Conservation (phyloP, 2,113 vertebrate species). For the Bos javanicus region DNA sequence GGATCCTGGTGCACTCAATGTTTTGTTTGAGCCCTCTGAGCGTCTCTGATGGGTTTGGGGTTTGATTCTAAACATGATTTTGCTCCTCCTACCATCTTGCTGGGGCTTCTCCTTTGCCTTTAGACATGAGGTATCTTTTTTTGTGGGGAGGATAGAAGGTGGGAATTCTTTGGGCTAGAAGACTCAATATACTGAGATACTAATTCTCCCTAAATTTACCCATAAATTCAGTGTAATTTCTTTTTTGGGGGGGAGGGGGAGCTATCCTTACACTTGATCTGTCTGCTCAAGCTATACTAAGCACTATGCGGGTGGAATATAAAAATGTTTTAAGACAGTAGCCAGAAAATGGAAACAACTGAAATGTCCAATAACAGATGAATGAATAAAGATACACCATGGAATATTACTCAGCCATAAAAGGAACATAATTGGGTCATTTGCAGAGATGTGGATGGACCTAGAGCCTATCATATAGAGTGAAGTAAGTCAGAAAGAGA, state of each 20-base stretch:
- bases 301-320: background rate
- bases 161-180: background rate
- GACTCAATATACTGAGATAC: background rate
- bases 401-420: background rate
- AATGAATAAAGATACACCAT: background rate
- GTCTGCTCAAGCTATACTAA: background rate
- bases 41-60: background rate
- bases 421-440: background rate
- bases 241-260: background rate
- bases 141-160: background rate
- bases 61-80: background rate
- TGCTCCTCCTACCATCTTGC: background rate
- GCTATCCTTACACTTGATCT: background rate
- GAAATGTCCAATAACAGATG: background rate
- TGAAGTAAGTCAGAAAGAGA: background rate
- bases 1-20: accelerated
- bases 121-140: background rate
- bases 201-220: background rate
- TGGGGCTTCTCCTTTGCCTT: background rate
- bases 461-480: background rate
- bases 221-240: background rate
- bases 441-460: background rate
- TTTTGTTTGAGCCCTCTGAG: background rate
- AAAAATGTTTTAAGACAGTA: background rate
- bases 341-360: background rate